Conservation (phyloP, 1,140 invertebrate species). For the Doryteuthis pealeii region DNA sequence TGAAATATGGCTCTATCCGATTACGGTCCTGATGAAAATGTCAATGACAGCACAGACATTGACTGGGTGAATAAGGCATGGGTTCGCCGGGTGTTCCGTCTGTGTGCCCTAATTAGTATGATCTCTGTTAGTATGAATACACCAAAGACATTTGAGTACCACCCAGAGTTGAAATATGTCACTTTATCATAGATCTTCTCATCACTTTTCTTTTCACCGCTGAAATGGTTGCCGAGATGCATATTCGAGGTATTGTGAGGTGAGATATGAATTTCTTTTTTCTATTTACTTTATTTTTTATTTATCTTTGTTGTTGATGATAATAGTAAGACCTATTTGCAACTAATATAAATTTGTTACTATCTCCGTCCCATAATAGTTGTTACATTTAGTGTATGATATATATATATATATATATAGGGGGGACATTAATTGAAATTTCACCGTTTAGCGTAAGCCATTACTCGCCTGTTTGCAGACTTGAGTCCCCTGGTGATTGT, state of each 20-base stretch:
- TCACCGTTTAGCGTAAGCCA: no score
- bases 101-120: slow-evolving; percentile 78
- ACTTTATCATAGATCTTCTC: slow-evolving; percentile 87
- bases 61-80: slow-evolving; percentile 92
- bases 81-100: slow-evolving; percentile 80
- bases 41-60: slow-evolving; percentile 93
- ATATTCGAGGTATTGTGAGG: slow-evolving; percentile 90
- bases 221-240: slow-evolving; percentile 98
- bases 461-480: no score
- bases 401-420: no score
- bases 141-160: slow-evolving; percentile 85
- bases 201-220: slow-evolving; percentile 92
- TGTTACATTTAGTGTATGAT: no score
- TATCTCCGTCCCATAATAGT: no score
- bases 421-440: no score
- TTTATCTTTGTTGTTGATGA: no score
- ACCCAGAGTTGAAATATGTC: slow-evolving; percentile 79
- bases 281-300: no score
- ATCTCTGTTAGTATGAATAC: slow-evolving; percentile 94
- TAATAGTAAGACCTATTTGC: no score
- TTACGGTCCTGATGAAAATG: slow-evolving; percentile 91
- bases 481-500: no score
- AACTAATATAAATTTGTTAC: no score
- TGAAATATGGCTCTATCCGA: slow-evolving; percentile 78
- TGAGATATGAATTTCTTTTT: no score